phyloP scores from a whole-genome alignment of 2,797 vertebrate genomes.

The Anisognathus igniventris region DNA sequence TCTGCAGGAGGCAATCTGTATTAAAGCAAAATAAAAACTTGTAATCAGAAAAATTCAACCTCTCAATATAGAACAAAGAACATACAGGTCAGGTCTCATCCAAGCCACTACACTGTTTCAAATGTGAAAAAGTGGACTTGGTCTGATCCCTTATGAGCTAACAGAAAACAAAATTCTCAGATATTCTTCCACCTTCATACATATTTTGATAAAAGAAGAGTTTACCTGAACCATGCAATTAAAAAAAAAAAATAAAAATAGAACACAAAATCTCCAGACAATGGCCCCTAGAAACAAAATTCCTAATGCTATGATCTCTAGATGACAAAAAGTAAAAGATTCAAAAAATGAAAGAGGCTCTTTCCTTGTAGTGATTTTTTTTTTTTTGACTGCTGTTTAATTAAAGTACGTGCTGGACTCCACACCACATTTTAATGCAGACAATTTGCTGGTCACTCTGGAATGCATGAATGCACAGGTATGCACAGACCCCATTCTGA shows the following conservation, averaged over 20 bases:
- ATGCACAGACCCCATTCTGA: not conserved
- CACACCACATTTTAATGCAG: not conserved
- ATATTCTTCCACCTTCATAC: not conserved
- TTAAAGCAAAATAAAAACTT: not conserved
- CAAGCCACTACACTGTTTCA: not conserved
- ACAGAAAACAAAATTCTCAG: not conserved
- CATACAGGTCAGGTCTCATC: not conserved
- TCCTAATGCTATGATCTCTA: not conserved
- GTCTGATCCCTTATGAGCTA: not conserved
- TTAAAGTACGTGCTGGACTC: not conserved
- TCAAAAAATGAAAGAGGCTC: not conserved
- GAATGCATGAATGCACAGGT: not conserved
- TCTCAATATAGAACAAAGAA: not conserved
- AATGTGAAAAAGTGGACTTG: not conserved
- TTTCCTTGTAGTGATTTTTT: not conserved
- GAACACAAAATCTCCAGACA: not conserved
- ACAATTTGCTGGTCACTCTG: not conserved
- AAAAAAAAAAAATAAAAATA: not conserved
- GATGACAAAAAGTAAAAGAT: not conserved
- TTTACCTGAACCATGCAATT: not conserved
- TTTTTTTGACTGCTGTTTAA: not conserved
- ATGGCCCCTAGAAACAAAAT: not conserved
- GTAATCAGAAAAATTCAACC: not conserved
- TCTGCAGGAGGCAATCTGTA: not conserved
- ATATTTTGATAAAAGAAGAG: not conserved